Percentiles rank a stretch among this genome's conserved stretches.
Evolutionary conservation across 2,113 vertebrate genomes (phyloP).

Genomic region (Erythrolamprus reginae): DNA sequence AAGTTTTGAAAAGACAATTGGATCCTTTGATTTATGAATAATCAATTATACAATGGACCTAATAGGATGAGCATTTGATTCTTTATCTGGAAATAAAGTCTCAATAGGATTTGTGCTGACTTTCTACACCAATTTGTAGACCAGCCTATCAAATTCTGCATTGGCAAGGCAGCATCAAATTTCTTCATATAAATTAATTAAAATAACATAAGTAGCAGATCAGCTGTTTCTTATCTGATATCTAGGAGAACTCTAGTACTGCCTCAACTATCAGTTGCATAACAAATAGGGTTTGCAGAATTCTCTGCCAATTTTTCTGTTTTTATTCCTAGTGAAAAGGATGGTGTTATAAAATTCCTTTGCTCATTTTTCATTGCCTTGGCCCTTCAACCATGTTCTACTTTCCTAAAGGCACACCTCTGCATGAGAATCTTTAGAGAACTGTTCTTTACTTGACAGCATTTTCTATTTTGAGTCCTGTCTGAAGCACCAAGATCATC

Average conservation of each 20-base stretch:
- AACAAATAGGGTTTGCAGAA: too few species aligned
- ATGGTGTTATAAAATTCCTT: neutral
- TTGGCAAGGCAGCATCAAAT: neutral
- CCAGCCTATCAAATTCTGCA: neutral
- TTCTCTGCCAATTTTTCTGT: neutral
- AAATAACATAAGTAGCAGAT: neutral
- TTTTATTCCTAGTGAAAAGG: neutral
- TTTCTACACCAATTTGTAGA: neutral
- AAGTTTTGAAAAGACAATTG: neutral
- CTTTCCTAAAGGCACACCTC: neutral
- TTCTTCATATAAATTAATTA: neutral
- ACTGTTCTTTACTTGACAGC: neutral
- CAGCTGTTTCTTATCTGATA: neutral
- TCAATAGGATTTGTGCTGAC: neutral
- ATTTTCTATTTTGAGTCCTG: neutral
- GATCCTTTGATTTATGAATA: neutral
- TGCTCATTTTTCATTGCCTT: neutral
- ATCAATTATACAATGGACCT: neutral
- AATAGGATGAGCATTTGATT: neutral
- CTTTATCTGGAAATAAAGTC: neutral
- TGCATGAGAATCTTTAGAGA: neutral
- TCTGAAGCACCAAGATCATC: neutral
- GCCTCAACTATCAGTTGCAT: neutral
- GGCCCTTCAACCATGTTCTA: neutral
- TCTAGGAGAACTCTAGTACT: neutral